Base-by-base conservation (phyloP, 2,888 invertebrate genomes). In the Polydrusus pterygomalis region DNA sequence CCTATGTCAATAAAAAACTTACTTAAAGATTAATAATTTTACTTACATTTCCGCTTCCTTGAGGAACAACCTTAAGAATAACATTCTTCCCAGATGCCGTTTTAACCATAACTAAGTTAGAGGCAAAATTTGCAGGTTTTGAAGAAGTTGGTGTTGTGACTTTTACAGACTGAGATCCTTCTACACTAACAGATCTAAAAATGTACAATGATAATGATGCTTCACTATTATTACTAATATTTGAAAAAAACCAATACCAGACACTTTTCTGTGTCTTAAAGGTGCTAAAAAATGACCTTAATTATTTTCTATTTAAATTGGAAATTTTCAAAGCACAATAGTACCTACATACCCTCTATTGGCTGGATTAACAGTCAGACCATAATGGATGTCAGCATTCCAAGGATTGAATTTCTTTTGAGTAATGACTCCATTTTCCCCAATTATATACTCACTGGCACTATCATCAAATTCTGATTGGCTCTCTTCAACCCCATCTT, bases 341-440 rank as follows among this genome's bases (percentile, higher is more conserved):
- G n/a, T n/a, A n/a, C n/a, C n/a, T n/a, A 77, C 81, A 80, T 79
- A 85, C 85, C 84, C 83, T 79, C 86, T 82, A 77, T 85, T 84
- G 63, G 85, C 83, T 45, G 86, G 83, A 82, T 86, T 85, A 20
- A 87, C 82, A 20, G 87, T 87, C 49, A 87, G 81, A 38, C 87
- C 87, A 80, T 87, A 87, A 80, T 87, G 87, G 74, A 87, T 87
- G 79, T 87, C 87, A 20, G 87, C 83, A 71, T 87, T 86, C 87
- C 87, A 87, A 7, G 87, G 87, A 80, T 87, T 87, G 73, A 87
- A 87, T 75, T 83, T 81, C 67, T 81, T 80, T 30, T 72, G 51
- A 6, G 74, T 71, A 30, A 80, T 79, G 73, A 79, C 77, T 54
- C 81, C 78, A 60, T 78, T 77, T 75, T 82, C 81, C 17, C 82